These are phyloP conservation scores for Pimephales promelas DNA, from an alignment of 2,113 vertebrate species.

Conservation along the genomic window DNA sequence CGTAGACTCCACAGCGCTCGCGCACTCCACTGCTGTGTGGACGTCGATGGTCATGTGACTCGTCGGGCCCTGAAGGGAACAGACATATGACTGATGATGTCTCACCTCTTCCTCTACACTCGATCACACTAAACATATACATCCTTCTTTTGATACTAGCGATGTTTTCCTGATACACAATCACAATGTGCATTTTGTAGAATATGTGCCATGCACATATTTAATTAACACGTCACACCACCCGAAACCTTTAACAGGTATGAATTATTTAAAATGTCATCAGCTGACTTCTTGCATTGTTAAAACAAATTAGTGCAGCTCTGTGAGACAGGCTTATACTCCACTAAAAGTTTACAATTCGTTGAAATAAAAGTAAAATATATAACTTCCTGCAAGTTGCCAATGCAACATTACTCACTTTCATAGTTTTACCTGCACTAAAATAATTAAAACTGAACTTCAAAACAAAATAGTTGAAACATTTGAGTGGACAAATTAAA, in stretches of 20 bases:
- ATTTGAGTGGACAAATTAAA: too few species aligned
- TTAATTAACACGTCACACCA: not conserved
- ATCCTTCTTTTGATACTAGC: not conserved
- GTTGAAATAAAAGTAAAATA: not conserved
- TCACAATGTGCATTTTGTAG: not conserved
- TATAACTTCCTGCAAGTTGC: too few species aligned
- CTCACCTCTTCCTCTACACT: constrained; percentile 1
- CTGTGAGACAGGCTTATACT: not conserved
- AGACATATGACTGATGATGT: constrained; percentile 5
- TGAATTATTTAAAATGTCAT: not conserved
- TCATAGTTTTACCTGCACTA: too few species aligned
- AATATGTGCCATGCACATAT: not conserved
- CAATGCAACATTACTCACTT: too few species aligned
- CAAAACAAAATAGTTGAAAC: too few species aligned
- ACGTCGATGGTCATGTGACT: constrained; percentile 20
- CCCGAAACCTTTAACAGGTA: not conserved
- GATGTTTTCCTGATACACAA: not conserved
- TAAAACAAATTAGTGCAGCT: not conserved
- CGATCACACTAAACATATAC: not conserved
- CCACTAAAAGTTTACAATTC: not conserved
- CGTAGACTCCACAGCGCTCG: not conserved
- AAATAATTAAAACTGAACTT: too few species aligned
- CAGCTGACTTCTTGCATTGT: not conserved
- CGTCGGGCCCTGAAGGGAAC: not conserved
- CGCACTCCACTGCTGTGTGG: not conserved